Base-by-base conservation (phyloP, 2,888 invertebrate genomes). In the Autographa pulchrina region DNA sequence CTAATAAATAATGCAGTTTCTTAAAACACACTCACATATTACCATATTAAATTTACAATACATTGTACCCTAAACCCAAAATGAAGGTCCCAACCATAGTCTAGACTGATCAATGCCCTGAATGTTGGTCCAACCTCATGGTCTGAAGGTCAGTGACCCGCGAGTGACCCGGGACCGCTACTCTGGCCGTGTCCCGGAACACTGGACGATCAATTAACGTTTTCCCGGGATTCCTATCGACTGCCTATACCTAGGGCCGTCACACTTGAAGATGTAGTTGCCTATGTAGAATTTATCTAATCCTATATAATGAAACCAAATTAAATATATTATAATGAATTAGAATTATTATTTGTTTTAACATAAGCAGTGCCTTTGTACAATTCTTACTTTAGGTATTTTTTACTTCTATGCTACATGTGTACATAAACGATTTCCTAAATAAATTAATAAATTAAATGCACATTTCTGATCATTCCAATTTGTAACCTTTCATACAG, bases 181-280 rank as follows among this genome's bases (percentile, higher is more conserved):
- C 63, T 52, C 62, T 59, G 59, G 2, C 68, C n/a, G 63, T 18
- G 60, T 68, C 70, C 61, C 60, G 69, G 68, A 73, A 80, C 54
- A 48, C 38, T 65, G 59, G 59, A 60, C 70, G 61, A 76, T 76
- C 73, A 81, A 81, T 81, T 78, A 81, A 78, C 66, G 72, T 56
- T 72, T 58, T 70, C 72, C 59, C 59, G 18, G 75, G 66, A 80
- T 81, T 67, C 72, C 68, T 74, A 76, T 80, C 80, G 25, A 80
- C 65, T 61, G 64, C 68, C 62, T 61, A 16, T 48, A 25, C 48
- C 56, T 61, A 72, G 69, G 79, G 72, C 41, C 56, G 41, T 2
- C 56, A 31, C 18, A 31, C 4, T 48, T 14, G 16, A 56, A 0
- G 18, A 54, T 11, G 2, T 54, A 43, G 16, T 52, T 52, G 52